Percentiles rank a stretch among this genome's conserved stretches.
Evolutionary conservation across 2,113 vertebrate species (phyloP).

Genomic region (Leptodactylus fuscus): DNA sequence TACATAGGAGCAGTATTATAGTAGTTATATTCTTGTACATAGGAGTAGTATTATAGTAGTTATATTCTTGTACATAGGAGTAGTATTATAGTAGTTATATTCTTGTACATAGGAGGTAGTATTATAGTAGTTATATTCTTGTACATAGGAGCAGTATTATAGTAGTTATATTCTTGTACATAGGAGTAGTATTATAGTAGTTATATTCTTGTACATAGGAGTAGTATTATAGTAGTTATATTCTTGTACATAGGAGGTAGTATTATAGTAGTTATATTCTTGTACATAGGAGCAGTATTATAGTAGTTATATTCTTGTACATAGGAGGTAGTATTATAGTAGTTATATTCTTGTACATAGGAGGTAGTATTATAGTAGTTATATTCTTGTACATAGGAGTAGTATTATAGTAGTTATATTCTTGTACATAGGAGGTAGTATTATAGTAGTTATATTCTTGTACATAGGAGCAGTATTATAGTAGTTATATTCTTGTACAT

Average conservation of each 20-base stretch:
- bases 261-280: constrained; percentile 9
- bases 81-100: constrained; percentile 8
- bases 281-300: constrained; percentile 11
- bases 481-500: constrained; percentile 11
- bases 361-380: constrained; percentile 2
- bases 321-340: too few species aligned
- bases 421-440: background rate
- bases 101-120: background rate
- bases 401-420: constrained; percentile 23
- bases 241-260: background rate
- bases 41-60: constrained; percentile 14
- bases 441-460: constrained; percentile 9
- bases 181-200: constrained; percentile 14
- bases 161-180: constrained; percentile 8
- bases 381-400: constrained; percentile 3
- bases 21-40: constrained; percentile 1
- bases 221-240: constrained; percentile 14
- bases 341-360: too few species aligned
- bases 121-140: constrained; percentile 13
- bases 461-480: constrained; percentile 4
- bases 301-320: constrained; percentile 5
- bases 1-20: constrained; percentile 5
- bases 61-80: background rate
- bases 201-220: constrained; percentile 3
- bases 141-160: constrained; percentile 3